Percentiles rank a stretch among this genome's conserved stretches.
Conservation (phyloP, 1,140 invertebrate species). For the Leptonema lineaticorne region DNA sequence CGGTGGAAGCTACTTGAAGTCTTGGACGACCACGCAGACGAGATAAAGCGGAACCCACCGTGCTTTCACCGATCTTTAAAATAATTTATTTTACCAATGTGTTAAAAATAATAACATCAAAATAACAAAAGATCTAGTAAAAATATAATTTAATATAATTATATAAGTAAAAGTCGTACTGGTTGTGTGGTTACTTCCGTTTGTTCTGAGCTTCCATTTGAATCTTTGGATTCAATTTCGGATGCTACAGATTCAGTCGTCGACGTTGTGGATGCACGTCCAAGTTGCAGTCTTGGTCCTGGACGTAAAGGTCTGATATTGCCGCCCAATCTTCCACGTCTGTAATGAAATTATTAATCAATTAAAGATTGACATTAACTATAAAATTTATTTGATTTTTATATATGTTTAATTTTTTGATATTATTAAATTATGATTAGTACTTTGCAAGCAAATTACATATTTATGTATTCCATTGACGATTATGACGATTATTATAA, state of each 20-base stretch:
- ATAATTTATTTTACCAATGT: neutral
- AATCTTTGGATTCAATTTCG: slow-evolving; percentile 29
- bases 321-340: slow-evolving; percentile 28
- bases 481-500: neutral
- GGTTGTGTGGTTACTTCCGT: slow-evolving; percentile 9
- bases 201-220: slow-evolving; percentile 10
- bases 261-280: slow-evolving; percentile 9
- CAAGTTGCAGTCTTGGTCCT: slow-evolving; percentile 30
- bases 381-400: neutral
- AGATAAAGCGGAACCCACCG: slow-evolving; percentile 15
- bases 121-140: neutral
- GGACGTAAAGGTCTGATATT: slow-evolving; percentile 32
- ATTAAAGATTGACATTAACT: neutral
- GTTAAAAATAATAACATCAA: no score
- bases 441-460: no score
- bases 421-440: no score
- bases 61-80: slow-evolving; percentile 34
- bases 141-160: neutral
- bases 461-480: no score
- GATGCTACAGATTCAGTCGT: slow-evolving; percentile 23
- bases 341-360: neutral
- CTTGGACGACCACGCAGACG: slow-evolving; percentile 30
- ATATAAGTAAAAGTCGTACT: neutral
- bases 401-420: no score
- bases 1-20: slow-evolving; percentile 33